phyloP scores from a whole-genome alignment of 2,888 invertebrate genomes.

The Chymomyza procnemis region DNA sequence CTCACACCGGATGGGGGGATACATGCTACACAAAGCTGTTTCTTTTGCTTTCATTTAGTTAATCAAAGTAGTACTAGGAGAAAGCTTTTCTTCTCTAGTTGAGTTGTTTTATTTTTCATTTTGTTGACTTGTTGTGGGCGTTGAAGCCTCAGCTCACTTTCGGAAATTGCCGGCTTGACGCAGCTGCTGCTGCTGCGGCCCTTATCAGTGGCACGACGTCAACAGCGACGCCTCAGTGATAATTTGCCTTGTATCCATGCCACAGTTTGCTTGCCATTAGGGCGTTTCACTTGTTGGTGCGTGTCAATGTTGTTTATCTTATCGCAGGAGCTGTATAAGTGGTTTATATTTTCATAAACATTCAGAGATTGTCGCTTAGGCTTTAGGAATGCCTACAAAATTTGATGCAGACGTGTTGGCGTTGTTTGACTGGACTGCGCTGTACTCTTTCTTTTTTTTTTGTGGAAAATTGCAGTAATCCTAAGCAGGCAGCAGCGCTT shows the following conservation, averaged over 20 bases:
- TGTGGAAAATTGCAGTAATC: too few species aligned
- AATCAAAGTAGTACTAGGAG: constrained; percentile 38
- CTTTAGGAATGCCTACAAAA: too few species aligned
- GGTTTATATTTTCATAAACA: neutral
- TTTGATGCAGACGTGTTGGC: too few species aligned
- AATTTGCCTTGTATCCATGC: constrained; percentile 54
- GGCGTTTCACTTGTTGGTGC: constrained; percentile 33
- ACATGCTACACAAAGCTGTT: constrained; percentile 17
- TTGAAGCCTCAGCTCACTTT: neutral
- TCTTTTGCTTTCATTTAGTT: constrained; percentile 47
- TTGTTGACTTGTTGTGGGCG: neutral
- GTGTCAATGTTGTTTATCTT: constrained; percentile 30
- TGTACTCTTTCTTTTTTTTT: too few species aligned
- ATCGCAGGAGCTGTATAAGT: constrained; percentile 23
- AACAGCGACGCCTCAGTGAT: constrained; percentile 36
- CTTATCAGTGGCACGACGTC: constrained; percentile 21
- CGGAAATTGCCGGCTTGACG: neutral
- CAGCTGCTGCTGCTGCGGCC: neutral
- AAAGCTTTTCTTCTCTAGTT: too few species aligned
- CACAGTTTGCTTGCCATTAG: constrained; percentile 35
- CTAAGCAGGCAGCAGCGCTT: too few species aligned
- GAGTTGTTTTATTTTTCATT: too few species aligned
- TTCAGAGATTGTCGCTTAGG: too few species aligned
- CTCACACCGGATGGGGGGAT: too few species aligned
- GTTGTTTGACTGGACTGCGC: too few species aligned